These are phyloP conservation scores for Eristalinus aeneus DNA, from an alignment of 2,888 invertebrate genomes.

Conservation along the genomic window DNA sequence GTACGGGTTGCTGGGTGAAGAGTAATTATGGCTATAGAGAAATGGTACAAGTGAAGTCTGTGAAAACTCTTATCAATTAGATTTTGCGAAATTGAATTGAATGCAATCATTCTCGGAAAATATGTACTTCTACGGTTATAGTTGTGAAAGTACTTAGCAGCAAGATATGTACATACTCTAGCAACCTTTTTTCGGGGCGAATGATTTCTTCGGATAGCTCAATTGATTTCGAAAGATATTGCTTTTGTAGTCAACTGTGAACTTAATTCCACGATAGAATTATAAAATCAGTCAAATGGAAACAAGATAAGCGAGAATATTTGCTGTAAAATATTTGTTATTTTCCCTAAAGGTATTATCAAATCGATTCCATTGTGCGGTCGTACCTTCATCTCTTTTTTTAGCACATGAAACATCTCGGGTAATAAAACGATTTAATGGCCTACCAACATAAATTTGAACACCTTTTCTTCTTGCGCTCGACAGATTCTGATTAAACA, in stretches of 20 bases:
- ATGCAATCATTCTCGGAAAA: neutral
- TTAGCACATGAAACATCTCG: neutral
- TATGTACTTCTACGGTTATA: neutral
- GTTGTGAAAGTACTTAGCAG: neutral
- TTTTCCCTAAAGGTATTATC: neutral
- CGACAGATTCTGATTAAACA: neutral
- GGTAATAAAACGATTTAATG: neutral
- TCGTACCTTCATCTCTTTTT: neutral
- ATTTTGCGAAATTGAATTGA: neutral
- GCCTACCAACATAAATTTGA: neutral
- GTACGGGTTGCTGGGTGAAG: neutral
- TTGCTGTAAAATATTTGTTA: neutral
- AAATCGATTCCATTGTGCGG: neutral
- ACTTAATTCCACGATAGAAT: neutral
- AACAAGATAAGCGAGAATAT: neutral
- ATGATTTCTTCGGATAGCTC: neutral
- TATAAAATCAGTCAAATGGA: neutral
- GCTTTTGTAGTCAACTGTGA: neutral
- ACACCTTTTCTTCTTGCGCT: neutral
- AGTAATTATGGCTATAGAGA: neutral
- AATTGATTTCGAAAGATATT: neutral
- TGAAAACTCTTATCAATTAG: neutral
- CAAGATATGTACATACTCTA: neutral
- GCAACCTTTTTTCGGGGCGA: neutral
- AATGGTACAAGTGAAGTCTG: neutral